phyloP scores from a whole-genome alignment of 1,140 invertebrate species.

The Drosophila biarmipes region DNA sequence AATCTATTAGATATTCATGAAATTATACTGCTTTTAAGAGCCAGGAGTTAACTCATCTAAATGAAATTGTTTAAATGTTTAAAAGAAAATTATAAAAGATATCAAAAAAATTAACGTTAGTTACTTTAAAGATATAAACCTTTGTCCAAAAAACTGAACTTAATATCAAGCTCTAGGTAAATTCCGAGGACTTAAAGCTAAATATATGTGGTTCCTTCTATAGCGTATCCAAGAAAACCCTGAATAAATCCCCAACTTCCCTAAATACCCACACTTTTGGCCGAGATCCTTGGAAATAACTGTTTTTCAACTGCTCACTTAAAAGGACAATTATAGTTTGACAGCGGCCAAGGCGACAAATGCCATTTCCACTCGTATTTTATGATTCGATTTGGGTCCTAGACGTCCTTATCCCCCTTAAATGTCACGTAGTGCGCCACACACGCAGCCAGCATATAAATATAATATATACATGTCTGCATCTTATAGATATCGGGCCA shows the following conservation, averaged over 20 bases:
- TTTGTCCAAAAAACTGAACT: too few species aligned
- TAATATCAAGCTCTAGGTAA: too few species aligned
- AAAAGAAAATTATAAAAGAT: too few species aligned
- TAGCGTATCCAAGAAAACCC: neutral
- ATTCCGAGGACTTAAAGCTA: too few species aligned
- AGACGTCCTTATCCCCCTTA: conserved; percentile 70
- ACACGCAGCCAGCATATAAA: conserved; percentile 47
- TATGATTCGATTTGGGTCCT: conserved; percentile 78
- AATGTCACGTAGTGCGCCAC: conserved; percentile 68
- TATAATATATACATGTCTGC: conserved; percentile 65
- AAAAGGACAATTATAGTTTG: conserved; percentile 71
- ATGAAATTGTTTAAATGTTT: too few species aligned
- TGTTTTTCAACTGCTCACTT: conserved; percentile 52
- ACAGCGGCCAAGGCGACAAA: conserved; percentile 35
- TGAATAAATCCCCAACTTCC: neutral
- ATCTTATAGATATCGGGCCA: conserved; percentile 62
- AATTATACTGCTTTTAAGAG: neutral
- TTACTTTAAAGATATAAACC: too few species aligned
- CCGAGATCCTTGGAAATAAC: conserved; percentile 3
- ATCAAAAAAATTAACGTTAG: too few species aligned
- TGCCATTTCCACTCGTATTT: conserved; percentile 64
- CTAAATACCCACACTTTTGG: neutral
- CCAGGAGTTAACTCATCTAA: too few species aligned
- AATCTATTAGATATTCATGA: neutral
- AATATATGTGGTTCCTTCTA: too few species aligned